These are phyloP conservation scores for Sinocyclocheilus anophthalmus DNA, from an alignment of 2,113 vertebrate genomes.

Conservation along the genomic window DNA sequence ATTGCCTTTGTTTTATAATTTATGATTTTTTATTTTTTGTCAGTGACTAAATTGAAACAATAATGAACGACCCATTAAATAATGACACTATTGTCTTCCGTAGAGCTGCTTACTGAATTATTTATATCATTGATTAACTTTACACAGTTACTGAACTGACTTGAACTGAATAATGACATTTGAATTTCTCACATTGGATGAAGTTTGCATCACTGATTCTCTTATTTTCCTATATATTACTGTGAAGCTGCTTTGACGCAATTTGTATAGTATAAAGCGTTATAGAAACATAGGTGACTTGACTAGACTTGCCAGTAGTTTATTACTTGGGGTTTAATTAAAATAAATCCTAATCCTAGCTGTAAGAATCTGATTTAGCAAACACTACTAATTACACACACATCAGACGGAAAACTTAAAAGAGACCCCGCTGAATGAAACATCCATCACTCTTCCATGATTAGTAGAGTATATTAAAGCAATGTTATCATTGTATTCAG, in stretches of 20 bases:
- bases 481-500: background rate
- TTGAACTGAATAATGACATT: background rate
- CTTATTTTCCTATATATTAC: too few species aligned
- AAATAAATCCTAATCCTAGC: background rate
- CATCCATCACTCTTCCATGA: background rate
- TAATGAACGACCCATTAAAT: too few species aligned
- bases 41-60: too few species aligned
- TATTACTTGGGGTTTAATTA: background rate
- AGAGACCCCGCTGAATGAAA: background rate
- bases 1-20: background rate
- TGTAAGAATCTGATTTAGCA: background rate
- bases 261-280: background rate
- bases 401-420: background rate
- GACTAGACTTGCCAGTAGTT: background rate
- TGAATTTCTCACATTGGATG: background rate
- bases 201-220: background rate
- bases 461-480: background rate
- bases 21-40: too few species aligned
- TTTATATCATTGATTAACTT: background rate
- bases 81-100: background rate
- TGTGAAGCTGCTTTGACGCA: too few species aligned
- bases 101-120: background rate
- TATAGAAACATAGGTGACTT: background rate
- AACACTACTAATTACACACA: background rate
- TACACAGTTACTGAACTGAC: background rate